These are phyloP conservation scores for Garra rufa DNA, from an alignment of 2,113 vertebrate genomes.

Conservation along the genomic window DNA sequence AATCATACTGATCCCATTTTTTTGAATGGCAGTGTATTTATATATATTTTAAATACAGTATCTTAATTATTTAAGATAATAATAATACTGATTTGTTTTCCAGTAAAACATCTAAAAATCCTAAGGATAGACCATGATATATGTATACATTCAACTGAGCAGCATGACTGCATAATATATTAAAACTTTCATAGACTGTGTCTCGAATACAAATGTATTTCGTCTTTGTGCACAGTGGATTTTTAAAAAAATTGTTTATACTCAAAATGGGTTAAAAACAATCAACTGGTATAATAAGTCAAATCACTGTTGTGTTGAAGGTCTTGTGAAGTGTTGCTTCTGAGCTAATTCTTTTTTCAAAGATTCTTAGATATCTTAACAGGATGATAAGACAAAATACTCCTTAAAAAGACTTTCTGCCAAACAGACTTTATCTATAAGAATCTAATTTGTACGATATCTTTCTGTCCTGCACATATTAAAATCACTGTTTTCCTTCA, in stretches of 20 bases:
- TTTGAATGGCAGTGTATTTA: too few relatives aligned
- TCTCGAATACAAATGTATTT: neutral
- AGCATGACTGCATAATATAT: neutral
- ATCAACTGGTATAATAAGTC: neutral
- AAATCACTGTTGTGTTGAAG: neutral
- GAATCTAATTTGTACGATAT: neutral
- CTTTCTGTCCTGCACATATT: neutral
- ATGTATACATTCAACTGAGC: neutral
- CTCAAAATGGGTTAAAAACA: too few relatives aligned
- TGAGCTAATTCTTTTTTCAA: neutral
- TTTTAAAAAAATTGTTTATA: neutral
- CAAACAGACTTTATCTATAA: neutral
- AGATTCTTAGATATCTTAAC: neutral
- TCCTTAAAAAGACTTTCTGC: neutral
- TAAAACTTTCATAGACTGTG: neutral
- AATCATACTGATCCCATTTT: too few relatives aligned
- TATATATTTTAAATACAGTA: too few relatives aligned
- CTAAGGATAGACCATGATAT: neutral
- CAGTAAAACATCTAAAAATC: neutral
- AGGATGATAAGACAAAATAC: neutral
- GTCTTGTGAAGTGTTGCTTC: neutral
- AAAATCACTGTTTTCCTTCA: neutral
- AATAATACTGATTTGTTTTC: too few relatives aligned
- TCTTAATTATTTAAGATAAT: too few relatives aligned
- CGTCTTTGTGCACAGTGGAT: neutral